Evolutionary conservation across 2,888 invertebrate genomes (phyloP), one percentile per base, ranked within the genome.

Genomic region (Corbicula japonica): DNA sequence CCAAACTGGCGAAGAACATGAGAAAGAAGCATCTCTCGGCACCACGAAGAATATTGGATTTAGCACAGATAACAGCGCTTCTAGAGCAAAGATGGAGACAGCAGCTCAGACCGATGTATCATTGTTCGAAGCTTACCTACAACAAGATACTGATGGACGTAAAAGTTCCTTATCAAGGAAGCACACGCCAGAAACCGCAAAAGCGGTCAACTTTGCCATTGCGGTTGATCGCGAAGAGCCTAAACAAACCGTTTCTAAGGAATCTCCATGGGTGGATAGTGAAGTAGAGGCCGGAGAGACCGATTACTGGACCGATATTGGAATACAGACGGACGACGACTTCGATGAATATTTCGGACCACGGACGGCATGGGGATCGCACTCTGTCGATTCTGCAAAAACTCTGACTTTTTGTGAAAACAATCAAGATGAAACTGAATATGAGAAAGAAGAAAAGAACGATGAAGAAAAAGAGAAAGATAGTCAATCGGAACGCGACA

Each of bases 271-370:
- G 3, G 32, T 32, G 12, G 38, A 52, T 28, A 65, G 28, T 18
- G 54, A 66, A 10, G 54, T 15, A 23, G 66, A 66, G 15, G 54
- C 41, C 28, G 41, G 30, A 23, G 21, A 28, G 58, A 58, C 58
- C 2, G 58, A 58, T 35, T 58, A 58, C 23, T 56, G 35, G 38
- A 66, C 54, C 30, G 66, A 66, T 50, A 30, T 35, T 10, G 52
- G 66, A 21, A 26, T 41, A 18, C 52, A 54, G 34, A 54, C 66
- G 4, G 66, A 66, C 18, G 54, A 38, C 5, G 52, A 54, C 21
- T 15, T 30, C 41, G 54, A 38, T 66, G 50, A 65, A 21, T 1
- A 15, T 8, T 21, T 48, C 3, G 50, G 35, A 34, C 35, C 23
- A 15, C 23, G 8, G 28, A 32, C 38, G 1, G 32, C 65, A 10